A percentile compares a stretch with the other conserved stretches of the same genome.
These are phyloP conservation scores for Eurytoma californica DNA, from an alignment of 2,888 invertebrate genomes.

Conservation along the genomic window DNA sequence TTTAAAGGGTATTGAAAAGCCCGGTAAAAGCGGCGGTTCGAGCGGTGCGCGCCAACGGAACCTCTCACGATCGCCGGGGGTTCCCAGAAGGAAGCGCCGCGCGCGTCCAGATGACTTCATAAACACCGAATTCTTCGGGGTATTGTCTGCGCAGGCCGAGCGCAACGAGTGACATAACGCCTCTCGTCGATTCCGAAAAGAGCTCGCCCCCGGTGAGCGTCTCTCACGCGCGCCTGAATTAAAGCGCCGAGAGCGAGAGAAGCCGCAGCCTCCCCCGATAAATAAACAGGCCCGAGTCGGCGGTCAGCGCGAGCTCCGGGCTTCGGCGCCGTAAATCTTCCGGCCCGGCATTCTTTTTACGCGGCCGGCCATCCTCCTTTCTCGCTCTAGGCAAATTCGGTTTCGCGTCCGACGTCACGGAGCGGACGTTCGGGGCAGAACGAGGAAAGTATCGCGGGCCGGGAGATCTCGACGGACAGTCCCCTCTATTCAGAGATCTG, in stretches of 20 bases:
- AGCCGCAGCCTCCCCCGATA: neutral
- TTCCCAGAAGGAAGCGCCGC: slow-evolving; percentile 31
- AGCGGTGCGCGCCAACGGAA: too few relatives aligned
- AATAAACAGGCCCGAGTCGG: neutral
- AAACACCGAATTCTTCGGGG: slow-evolving; percentile 6
- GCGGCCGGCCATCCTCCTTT: neutral
- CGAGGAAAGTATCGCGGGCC: too few relatives aligned
- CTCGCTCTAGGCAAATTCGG: slow-evolving; percentile 44
- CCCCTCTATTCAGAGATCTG: too few relatives aligned
- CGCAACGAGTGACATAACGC: slow-evolving; percentile 2
- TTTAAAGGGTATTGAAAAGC: too few relatives aligned
- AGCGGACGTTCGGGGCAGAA: too few relatives aligned
- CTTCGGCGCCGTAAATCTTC: slow-evolving; percentile 40
- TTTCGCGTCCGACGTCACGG: slow-evolving; percentile 41
- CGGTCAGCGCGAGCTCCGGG: neutral
- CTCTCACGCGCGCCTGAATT: too few relatives aligned
- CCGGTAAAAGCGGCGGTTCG: too few relatives aligned
- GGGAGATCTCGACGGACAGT: too few relatives aligned
- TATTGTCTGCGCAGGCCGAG: neutral
- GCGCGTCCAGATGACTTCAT: slow-evolving; percentile 30
- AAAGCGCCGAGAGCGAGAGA: neutral
- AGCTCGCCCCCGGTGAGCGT: neutral
- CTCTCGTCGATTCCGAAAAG: too few relatives aligned
- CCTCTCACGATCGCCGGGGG: neutral
- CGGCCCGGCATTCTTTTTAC: slow-evolving; percentile 1